Conservation (phyloP, 2,797 vertebrate species). For the Hoplostethus atlanticus region DNA sequence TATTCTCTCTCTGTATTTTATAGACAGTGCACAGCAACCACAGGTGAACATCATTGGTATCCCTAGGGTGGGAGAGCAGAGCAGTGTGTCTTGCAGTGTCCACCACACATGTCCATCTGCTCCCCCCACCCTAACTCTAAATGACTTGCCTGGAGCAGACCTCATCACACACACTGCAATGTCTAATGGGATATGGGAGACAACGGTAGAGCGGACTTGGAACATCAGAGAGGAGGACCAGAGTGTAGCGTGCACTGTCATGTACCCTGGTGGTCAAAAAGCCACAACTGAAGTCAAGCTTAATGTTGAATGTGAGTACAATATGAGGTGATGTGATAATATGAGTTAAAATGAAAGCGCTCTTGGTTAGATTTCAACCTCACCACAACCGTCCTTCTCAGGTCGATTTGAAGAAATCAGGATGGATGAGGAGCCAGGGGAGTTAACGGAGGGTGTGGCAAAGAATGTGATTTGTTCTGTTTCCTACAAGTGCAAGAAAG, state of each 20-base stretch:
- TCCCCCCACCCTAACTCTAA: slow-evolving; percentile 52
- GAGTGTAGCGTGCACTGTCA: slow-evolving; percentile 58
- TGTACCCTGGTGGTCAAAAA: slow-evolving; percentile 47
- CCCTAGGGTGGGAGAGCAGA: slow-evolving; percentile 58
- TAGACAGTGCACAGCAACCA: slow-evolving; percentile 60
- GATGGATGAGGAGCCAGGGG: slow-evolving; percentile 50
- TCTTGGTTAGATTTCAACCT: neutral
- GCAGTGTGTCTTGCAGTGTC: slow-evolving; percentile 67
- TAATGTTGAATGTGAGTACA: slow-evolving; percentile 71
- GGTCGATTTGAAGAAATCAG: slow-evolving; percentile 61
- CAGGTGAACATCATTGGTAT: slow-evolving; percentile 46
- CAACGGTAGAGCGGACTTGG: slow-evolving; percentile 52
- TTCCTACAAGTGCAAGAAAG: slow-evolving; percentile 63
- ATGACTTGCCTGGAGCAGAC: slow-evolving; percentile 32
- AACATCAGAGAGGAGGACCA: slow-evolving; percentile 42
- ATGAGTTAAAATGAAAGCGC: neutral
- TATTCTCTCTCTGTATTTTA: slow-evolving; percentile 17
- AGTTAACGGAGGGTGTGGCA: slow-evolving; percentile 63
- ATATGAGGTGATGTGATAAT: neutral
- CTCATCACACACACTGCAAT: neutral
- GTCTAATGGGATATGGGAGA: slow-evolving; percentile 66
- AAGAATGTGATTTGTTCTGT: slow-evolving; percentile 66
- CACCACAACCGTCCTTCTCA: slow-evolving; percentile 26
- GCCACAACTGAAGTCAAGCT: slow-evolving; percentile 51
- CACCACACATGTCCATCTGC: slow-evolving; percentile 55